These are phyloP conservation scores for Aspiorhynchus laticeps DNA, from an alignment of 2,113 vertebrate species.

Conservation along the genomic window DNA sequence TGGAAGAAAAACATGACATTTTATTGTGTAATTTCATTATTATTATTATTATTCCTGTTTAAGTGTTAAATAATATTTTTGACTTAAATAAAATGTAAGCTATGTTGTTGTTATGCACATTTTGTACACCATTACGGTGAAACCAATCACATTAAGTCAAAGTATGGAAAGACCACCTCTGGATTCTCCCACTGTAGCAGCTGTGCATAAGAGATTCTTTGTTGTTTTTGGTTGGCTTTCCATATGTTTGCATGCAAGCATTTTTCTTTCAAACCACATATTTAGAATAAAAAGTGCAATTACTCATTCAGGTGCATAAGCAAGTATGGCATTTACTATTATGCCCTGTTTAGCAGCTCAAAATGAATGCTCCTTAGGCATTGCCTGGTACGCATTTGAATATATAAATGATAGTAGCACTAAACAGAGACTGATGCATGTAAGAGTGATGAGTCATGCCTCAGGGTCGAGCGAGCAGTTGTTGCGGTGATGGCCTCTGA, in stretches of 20 bases:
- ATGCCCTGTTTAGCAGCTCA: not conserved
- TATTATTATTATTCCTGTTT: no score
- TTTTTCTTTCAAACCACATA: no score
- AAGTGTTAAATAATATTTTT: no score
- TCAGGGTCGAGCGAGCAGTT: slow-evolving; percentile 39
- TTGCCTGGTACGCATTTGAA: not conserved
- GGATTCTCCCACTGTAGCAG: not conserved
- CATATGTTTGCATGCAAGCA: not conserved
- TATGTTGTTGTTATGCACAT: no score
- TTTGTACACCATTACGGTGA: not conserved
- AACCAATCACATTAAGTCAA: not conserved
- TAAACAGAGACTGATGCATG: not conserved
- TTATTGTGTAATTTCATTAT: no score
- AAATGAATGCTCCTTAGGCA: not conserved
- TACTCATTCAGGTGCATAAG: not conserved
- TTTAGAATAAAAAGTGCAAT: not conserved
- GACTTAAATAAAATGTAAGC: no score
- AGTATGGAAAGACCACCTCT: not conserved
- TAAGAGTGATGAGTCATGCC: slow-evolving; percentile 53
- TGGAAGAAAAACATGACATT: no score
- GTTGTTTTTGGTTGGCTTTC: not conserved
- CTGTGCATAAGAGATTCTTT: not conserved
- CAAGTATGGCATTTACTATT: not conserved
- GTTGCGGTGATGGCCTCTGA: slow-evolving; percentile 36
- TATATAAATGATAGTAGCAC: slow-evolving; percentile 36